Base-by-base conservation (phyloP, 1,140 invertebrate genomes). In the Lepidurus couesii region DNA sequence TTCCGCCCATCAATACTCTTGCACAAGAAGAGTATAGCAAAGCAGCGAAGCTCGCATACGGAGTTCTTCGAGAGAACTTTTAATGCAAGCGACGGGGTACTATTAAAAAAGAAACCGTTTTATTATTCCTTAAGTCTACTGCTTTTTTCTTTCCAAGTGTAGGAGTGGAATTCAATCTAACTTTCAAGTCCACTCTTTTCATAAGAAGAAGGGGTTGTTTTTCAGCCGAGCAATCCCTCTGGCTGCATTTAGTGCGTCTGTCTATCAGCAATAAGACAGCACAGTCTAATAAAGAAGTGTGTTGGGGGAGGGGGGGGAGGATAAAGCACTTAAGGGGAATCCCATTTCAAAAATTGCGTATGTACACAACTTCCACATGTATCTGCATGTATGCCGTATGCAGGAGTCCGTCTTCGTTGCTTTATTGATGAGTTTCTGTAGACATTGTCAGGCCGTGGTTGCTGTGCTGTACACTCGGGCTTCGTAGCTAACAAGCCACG, bases 391-490 rank as follows among this genome's bases (percentile, higher is more conserved):
- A 34, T 34, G 34, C 34, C 34, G 34, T 65, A 65, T 65, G 13
- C 53, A 65, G 16, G 34, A 34, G 16, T 9, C 8, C 16, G 53
- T 21, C 53, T 16, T 65, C 16, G 16, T 21, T 65, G 53, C 53
- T 65, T 21, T 65, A 65, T 65, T 65, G 53, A 65, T 65, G 53
- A 65, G 53, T 65, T 65, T 65, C 53, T 65, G 16, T 65, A 21
- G 53, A 65, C 21, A n/a, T 65, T 65, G 53, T 65, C 53, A 65
- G 53, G 53, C 53, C 53, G n/a, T 21, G 53, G 53, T 65, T 65
- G 53, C 53, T 65, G 53, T 65, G 34, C 34, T 34, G 34, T 34
- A 34, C 34, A 34, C 3, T n/a, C n/a, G 53, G 53, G 21, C 53
- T 65, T 65, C 53, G 16, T n/a, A 65, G 53, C 53, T 65, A 65